These are phyloP conservation scores for Genyomyrus donnyi DNA, from an alignment of 2,113 vertebrate species.

Conservation along the genomic window DNA sequence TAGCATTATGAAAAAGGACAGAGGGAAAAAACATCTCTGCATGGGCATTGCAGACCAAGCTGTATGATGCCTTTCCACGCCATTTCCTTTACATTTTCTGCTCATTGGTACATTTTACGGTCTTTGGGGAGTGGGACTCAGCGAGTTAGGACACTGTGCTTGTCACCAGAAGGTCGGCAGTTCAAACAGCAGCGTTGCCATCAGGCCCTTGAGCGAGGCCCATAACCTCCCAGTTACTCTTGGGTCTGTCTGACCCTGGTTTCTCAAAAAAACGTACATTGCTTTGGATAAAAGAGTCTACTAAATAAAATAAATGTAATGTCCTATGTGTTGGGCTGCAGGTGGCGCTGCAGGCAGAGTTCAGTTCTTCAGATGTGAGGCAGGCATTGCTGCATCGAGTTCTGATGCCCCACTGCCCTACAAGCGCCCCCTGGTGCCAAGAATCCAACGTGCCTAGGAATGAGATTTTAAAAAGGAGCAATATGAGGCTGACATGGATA, in stretches of 20 bases:
- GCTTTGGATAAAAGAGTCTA: neutral
- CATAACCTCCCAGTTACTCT: neutral
- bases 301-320: neutral
- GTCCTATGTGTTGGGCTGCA: neutral
- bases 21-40: conserved; percentile 23
- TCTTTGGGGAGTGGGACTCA: neutral
- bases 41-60: conserved; percentile 30
- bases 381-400: neutral
- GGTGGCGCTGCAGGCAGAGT: neutral
- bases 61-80: conserved; percentile 12
- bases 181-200: neutral
- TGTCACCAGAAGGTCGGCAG: neutral
- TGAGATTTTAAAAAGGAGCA: neutral
- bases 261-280: neutral
- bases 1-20: conserved; percentile 35
- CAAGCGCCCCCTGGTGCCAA: neutral
- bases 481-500: neutral
- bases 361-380: neutral
- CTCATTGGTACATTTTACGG: neutral
- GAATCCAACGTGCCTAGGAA: neutral
- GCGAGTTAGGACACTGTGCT: neutral
- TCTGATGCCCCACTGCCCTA: neutral
- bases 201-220: neutral
- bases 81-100: conserved; percentile 11
- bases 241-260: neutral